These are phyloP conservation scores for Deroplatys truncata DNA, from an alignment of 2,888 invertebrate genomes.

Conservation along the genomic window DNA sequence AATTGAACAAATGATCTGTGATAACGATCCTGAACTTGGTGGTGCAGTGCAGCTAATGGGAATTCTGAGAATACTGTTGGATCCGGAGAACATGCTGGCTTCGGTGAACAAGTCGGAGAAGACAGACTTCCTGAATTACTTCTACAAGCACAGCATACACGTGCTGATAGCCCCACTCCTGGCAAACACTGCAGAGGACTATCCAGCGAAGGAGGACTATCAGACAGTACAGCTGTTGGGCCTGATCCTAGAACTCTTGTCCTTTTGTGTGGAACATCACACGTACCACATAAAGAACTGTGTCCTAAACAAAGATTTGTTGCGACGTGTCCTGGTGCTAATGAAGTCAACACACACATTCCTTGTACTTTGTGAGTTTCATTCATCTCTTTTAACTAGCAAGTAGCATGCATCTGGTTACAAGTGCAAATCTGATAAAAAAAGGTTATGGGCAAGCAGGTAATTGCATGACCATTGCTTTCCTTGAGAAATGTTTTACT, in stretches of 20 bases:
- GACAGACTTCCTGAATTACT: conserved; percentile 96
- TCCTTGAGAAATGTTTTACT: no score
- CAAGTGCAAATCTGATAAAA: no score
- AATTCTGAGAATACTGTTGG: conserved; percentile 85
- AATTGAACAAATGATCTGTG: conserved; percentile 96
- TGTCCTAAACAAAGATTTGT: conserved; percentile 92
- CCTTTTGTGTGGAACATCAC: conserved; percentile 99
- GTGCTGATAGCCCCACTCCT: conserved; percentile 94
- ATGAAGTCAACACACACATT: conserved; percentile 98
- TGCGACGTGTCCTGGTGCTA: conserved; percentile 89
- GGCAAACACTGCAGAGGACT: conserved; percentile 86
- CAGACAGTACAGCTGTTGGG: conserved; percentile 94
- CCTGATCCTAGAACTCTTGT: conserved; percentile 89
- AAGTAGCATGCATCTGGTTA: background rate
- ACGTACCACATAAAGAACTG: conserved; percentile 98
- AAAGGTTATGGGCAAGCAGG: no score
- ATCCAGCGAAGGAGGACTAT: conserved; percentile 90
- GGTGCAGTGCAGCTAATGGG: conserved; percentile 97
- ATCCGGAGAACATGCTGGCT: conserved; percentile 97
- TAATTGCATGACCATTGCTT: no score
- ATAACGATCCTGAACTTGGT: conserved; percentile 94
- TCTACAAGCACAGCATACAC: conserved; percentile 97
- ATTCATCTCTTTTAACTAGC: background rate
- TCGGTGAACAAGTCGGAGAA: conserved; percentile 93
- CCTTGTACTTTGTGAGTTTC: conserved; percentile 74